Base-by-base conservation (phyloP, 2,113 vertebrate species). In the Ovis aries region DNA sequence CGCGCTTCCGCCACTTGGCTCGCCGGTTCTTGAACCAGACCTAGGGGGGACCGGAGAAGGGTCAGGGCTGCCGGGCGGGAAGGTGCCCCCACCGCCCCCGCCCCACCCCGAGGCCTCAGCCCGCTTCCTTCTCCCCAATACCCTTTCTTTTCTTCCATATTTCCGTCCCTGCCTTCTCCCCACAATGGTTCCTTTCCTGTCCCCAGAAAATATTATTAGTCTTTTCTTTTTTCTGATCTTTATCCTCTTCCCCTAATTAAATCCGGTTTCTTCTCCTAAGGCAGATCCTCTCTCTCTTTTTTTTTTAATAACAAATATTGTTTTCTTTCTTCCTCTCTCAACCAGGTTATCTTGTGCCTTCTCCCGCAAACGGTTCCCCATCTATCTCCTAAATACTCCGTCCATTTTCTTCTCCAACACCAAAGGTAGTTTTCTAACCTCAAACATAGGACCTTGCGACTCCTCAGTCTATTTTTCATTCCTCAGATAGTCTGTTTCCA, bases 11-110 rank as follows among this genome's bases (percentile, higher is more conserved):
- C 99, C 99, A 99, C 98, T 99, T 99, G 96, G 99, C 99, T 95
- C 99, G 98, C 89, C 99, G 99, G 99, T 99, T 99, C 98, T 99
- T 99, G 98, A 99, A 99, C 99, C 99, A 99, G 64, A 99, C 99
- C 99, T 99, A 98, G 2, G 67, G 62, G 10, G 17, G 62, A 82
- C 91, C 27, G 67, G 90, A 95, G 80, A 62, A 29, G 17, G 57
- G 86, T 98, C 91, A 97, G 97, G 52, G 86, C 91, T 9, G 71
- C 33, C 40, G 62, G 55, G 95, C 53, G 36, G 90, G 64, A 90
- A 95, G 55, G 55, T 2, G 7, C 50, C 59, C 27, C 23, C 71
- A 59, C n/a, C 91, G n/a, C 80, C 12, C n/a, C 21, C 8, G 21
- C 33, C 25, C 92, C 11, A 19, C 84, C 16, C 7, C 3, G 7